Percentiles rank a stretch among this genome's conserved stretches.
These are phyloP conservation scores for Eretmochelys imbricata DNA, from an alignment of 2,113 vertebrate genomes.

Conservation along the genomic window DNA sequence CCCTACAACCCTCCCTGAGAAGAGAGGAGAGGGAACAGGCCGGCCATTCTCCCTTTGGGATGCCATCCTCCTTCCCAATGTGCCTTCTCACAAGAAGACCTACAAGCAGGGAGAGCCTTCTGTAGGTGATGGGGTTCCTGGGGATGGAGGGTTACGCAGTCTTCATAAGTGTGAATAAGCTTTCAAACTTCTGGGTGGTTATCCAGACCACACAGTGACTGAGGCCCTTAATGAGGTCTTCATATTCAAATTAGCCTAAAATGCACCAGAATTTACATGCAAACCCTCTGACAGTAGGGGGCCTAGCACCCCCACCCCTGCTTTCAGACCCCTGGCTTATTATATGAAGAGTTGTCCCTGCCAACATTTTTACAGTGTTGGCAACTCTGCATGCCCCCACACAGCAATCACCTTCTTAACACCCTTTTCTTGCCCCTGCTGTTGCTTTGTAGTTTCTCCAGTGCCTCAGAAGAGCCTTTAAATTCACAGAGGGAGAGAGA, in stretches of 20 bases:
- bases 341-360: neutral
- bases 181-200: neutral
- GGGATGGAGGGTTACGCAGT: neutral
- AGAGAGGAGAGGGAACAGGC: neutral
- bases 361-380: neutral
- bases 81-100: neutral
- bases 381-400: fast-evolving
- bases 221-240: neutral
- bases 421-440: neutral
- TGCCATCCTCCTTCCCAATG: neutral
- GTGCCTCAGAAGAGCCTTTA: conserved; percentile 4
- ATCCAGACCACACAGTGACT: neutral
- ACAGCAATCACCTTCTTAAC: neutral
- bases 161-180: neutral
- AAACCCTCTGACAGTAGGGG: neutral
- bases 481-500: neutral
- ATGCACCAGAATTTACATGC: neutral
- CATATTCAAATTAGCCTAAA: neutral
- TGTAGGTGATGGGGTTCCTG: neutral
- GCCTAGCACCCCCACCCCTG: neutral
- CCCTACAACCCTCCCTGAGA: neutral
- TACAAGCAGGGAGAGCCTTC: neutral
- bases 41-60: neutral
- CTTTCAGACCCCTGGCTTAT: neutral
- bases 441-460: neutral